Percentiles rank a stretch among this genome's conserved stretches.
phyloP scores from a whole-genome alignment of 2,113 vertebrate species.

The Oryzias melastigma region DNA sequence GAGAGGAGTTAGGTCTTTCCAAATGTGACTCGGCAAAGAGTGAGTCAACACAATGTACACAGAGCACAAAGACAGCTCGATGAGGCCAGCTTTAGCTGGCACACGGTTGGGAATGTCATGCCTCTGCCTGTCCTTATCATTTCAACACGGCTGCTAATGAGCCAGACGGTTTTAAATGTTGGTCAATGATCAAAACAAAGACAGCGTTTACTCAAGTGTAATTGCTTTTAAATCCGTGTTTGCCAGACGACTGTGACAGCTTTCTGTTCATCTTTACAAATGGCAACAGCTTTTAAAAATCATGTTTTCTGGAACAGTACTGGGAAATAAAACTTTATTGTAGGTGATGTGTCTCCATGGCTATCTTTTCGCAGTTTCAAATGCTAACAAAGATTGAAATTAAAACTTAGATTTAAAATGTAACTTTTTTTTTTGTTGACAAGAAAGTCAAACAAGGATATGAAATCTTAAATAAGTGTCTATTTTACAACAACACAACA shows the following conservation, averaged over 20 bases:
- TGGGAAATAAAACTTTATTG: too few species aligned
- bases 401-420: too few species aligned
- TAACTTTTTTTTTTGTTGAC: too few species aligned
- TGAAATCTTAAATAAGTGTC: too few species aligned
- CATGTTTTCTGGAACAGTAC: too few species aligned
- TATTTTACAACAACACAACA: too few species aligned
- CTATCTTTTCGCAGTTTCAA: too few species aligned
- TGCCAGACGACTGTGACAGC: neutral
- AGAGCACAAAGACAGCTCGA: constrained; percentile 2
- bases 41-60: constrained; percentile 49
- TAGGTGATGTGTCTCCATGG: too few species aligned
- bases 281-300: too few species aligned
- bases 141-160: constrained; percentile 24
- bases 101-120: constrained; percentile 38
- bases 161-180: constrained; percentile 12
- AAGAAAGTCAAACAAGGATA: too few species aligned
- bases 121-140: constrained; percentile 51
- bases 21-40: constrained; percentile 59
- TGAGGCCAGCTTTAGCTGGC: constrained; percentile 16
- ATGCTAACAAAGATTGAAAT: too few species aligned
- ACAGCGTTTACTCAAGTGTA: neutral
- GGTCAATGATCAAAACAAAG: neutral
- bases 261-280: too few species aligned
- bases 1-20: constrained; percentile 57
- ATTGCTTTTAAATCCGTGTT: neutral